phyloP scores from a whole-genome alignment of 2,797 vertebrate species.

The Lepidocolaptes lacrymiger region DNA sequence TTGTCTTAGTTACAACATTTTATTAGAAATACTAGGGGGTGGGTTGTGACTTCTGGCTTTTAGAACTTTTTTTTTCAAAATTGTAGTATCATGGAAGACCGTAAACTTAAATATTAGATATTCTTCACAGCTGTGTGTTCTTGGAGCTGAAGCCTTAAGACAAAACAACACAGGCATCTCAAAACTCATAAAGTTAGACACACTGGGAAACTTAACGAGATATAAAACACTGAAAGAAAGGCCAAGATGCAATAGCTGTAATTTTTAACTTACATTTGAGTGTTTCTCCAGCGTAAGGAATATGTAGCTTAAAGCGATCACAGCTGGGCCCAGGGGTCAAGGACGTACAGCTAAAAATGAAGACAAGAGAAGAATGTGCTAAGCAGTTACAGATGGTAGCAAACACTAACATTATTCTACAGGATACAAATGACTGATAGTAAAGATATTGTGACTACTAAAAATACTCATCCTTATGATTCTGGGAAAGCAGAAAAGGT shows the following conservation, averaged over 20 bases:
- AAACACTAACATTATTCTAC: neutral
- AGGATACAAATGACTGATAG: neutral
- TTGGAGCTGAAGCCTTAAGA: neutral
- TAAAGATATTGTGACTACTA: neutral
- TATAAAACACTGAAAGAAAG: neutral
- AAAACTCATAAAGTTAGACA: neutral
- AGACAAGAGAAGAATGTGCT: slow-evolving; percentile 8
- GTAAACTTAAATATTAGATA: neutral
- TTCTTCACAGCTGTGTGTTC: neutral
- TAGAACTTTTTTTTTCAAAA: neutral
- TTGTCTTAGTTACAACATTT: neutral
- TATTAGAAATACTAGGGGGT: neutral
- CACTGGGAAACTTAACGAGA: neutral
- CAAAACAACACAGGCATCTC: neutral
- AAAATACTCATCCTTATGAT: neutral
- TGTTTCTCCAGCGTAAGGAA: slow-evolving; percentile 97
- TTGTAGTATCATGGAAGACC: neutral
- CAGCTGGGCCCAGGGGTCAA: slow-evolving; percentile 94
- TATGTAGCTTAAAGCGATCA: slow-evolving; percentile 97
- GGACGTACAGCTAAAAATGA: slow-evolving; percentile 87
- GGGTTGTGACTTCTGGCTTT: neutral
- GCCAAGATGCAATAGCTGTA: neutral
- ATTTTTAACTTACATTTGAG: slow-evolving; percentile 91
- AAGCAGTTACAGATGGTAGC: neutral
- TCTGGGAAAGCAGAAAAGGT: neutral